Percentiles rank a stretch among this genome's conserved stretches.
Conservation (phyloP, 2,113 vertebrate species). For the Tauraco erythrolophus region DNA sequence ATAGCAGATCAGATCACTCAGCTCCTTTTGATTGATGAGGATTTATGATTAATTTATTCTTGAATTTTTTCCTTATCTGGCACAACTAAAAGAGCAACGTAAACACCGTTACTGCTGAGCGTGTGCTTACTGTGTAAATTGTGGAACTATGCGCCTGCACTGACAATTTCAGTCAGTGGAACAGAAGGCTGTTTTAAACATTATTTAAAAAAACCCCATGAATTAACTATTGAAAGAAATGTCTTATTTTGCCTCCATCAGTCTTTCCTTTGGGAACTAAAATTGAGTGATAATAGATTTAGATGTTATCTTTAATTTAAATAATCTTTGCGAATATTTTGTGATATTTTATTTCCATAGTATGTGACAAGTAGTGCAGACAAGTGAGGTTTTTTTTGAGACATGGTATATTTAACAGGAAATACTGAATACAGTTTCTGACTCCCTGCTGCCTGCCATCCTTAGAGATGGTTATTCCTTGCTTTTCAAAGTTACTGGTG, state of each 20-base stretch:
- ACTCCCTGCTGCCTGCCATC: not conserved
- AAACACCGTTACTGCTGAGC: not conserved
- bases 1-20: not conserved
- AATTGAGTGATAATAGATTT: not conserved
- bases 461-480: not conserved
- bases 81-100: not conserved
- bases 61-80: not conserved
- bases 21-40: not conserved
- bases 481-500: not conserved
- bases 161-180: not conserved
- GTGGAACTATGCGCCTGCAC: not conserved
- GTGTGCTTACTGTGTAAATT: not conserved
- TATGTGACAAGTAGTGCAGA: not conserved
- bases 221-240: not conserved
- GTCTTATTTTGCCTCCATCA: not conserved
- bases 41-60: not conserved
- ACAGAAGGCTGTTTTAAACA: not conserved
- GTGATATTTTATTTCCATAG: not conserved
- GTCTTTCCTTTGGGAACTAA: not conserved
- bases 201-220: rapidly evolving
- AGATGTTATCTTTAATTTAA: not conserved
- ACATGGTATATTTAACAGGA: not conserved
- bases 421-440: not conserved
- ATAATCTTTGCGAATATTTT: not conserved
- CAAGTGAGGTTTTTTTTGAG: not conserved